A percentile compares a stretch with the other conserved stretches of the same genome.
Evolutionary conservation across 64 coral and sea anemone genomes (phyloP).

Genomic region (Pocillopora damicornis): DNA sequence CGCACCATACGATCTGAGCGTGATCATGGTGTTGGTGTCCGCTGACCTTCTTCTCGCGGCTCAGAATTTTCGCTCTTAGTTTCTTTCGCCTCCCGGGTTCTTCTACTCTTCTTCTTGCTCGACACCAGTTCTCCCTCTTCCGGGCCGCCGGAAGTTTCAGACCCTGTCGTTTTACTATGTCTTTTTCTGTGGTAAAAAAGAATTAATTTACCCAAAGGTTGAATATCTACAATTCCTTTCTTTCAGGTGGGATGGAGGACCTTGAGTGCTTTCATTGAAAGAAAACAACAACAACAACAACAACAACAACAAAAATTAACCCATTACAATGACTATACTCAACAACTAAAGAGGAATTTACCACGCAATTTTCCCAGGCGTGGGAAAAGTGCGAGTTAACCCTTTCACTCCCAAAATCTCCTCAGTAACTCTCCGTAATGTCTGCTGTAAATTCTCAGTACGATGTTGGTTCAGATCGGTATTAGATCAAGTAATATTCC

Average conservation of each 20-base stretch:
- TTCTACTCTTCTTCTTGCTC: slow-evolving; percentile 51
- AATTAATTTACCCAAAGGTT: neutral
- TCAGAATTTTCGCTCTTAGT: slow-evolving; percentile 37
- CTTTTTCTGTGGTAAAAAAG: slow-evolving; percentile 35
- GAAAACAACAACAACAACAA: neutral
- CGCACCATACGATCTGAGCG: too few relatives aligned
- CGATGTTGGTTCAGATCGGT: too few relatives aligned
- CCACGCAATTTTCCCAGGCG: too few relatives aligned
- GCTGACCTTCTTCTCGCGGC: slow-evolving; percentile 58
- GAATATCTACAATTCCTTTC: neutral
- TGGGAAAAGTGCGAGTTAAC: too few relatives aligned
- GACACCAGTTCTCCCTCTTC: slow-evolving; percentile 64
- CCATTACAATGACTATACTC: too few relatives aligned
- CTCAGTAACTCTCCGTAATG: too few relatives aligned
- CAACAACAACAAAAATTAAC: neutral
- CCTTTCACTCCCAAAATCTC: too few relatives aligned
- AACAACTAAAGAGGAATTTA: too few relatives aligned
- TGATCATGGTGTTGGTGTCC: slow-evolving; percentile 34
- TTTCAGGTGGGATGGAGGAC: neutral
- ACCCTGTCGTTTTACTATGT: slow-evolving; percentile 36
- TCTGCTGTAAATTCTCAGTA: too few relatives aligned
- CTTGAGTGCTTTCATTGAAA: neutral
- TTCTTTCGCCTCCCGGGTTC: slow-evolving; percentile 56
- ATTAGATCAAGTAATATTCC: too few relatives aligned
- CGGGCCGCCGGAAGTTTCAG: slow-evolving; percentile 40